A percentile compares a stretch with the other conserved stretches of the same genome.
Conservation (phyloP, 2,797 vertebrate species). For the Falco biarmicus region DNA sequence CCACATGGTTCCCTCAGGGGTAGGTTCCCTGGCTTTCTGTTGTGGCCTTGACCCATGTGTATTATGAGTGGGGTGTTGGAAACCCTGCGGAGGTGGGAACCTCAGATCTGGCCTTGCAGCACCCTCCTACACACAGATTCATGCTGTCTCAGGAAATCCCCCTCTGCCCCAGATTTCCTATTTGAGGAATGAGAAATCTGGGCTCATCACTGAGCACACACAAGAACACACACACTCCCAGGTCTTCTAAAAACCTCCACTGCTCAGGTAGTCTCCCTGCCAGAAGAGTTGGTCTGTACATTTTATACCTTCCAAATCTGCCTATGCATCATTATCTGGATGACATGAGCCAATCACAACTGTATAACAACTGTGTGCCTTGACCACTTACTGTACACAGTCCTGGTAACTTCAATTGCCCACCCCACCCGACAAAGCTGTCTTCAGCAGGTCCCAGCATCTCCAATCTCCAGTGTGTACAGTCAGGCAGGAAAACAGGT, state of each 20-base stretch:
- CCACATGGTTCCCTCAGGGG: not conserved
- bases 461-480: not conserved
- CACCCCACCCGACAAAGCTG: not conserved
- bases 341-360: not conserved
- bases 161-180: not conserved
- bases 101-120: not conserved
- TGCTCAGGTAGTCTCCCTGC: not conserved
- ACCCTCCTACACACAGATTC: not conserved
- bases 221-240: not conserved
- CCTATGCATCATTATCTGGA: not conserved
- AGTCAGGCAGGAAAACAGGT: not conserved
- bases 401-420: not conserved
- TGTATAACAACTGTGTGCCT: not conserved
- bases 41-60: not conserved
- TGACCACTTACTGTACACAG: not conserved
- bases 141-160: not conserved
- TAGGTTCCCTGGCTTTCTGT: not conserved
- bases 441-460: not conserved
- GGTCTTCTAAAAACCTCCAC: not conserved
- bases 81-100: not conserved
- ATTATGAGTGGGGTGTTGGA: not conserved
- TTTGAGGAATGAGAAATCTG: not conserved
- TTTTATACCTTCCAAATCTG: not conserved
- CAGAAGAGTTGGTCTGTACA: not conserved
- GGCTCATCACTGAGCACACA: not conserved